These are phyloP conservation scores for Neodontobutis hainanensis DNA, from an alignment of 2,113 vertebrate species.

Conservation along the genomic window DNA sequence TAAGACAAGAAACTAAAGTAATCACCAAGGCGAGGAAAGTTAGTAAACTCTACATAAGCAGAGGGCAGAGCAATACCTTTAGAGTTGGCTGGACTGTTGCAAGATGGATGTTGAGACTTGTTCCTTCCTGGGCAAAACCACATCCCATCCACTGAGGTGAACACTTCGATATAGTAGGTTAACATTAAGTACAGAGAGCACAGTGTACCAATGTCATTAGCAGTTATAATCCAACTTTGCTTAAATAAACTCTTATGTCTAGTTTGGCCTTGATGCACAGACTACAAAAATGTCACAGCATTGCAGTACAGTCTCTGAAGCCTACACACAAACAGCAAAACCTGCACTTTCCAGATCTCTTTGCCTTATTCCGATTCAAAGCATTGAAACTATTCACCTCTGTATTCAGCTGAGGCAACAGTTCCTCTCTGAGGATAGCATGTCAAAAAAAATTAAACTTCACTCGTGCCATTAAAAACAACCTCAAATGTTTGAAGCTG, in stretches of 20 bases:
- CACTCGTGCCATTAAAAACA: conserved; percentile 62
- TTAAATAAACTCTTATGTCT: neutral
- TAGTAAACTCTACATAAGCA: too few relatives aligned
- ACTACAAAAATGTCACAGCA: neutral
- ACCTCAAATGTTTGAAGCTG: conserved; percentile 56
- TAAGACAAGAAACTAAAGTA: too few relatives aligned
- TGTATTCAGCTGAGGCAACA: conserved; percentile 48
- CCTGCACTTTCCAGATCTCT: conserved; percentile 21
- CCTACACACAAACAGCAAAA: neutral
- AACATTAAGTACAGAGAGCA: too few relatives aligned
- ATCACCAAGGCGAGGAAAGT: too few relatives aligned
- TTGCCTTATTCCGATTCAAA: conserved; percentile 40
- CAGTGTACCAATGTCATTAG: too few relatives aligned
- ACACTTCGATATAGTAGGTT: too few relatives aligned
- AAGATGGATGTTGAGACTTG: too few relatives aligned
- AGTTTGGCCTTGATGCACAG: neutral
- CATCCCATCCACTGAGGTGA: too few relatives aligned
- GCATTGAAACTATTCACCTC: conserved; percentile 43
- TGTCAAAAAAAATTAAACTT: conserved; percentile 58
- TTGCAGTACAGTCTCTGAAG: conserved; percentile 13
- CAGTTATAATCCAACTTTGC: too few relatives aligned
- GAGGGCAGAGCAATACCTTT: too few relatives aligned
- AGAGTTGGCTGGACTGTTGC: too few relatives aligned
- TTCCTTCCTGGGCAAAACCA: too few relatives aligned
- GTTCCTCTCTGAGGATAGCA: conserved; percentile 43